Evolutionary conservation across 2,888 invertebrate species (phyloP).

Genomic region (Rambutsinella grinnellia): DNA sequence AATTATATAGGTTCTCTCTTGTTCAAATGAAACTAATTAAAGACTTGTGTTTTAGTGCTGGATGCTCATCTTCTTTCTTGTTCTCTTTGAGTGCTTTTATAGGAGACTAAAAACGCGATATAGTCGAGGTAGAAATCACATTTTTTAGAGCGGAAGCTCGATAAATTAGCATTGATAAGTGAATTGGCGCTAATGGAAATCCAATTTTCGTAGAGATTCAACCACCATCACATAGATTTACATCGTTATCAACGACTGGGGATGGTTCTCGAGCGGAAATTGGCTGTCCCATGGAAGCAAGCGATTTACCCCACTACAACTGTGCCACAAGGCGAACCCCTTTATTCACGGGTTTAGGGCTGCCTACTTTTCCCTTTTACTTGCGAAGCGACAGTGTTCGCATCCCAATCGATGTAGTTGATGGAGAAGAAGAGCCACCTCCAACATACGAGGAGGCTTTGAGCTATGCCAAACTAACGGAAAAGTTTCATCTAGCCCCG

Average conservation of each 20-base stretch:
- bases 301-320: background rate
- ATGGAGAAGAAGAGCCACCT: slow-evolving; percentile 39
- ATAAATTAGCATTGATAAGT: too few species aligned
- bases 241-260: background rate
- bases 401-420: slow-evolving; percentile 14
- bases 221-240: slow-evolving; percentile 3
- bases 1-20: background rate
- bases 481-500: slow-evolving; percentile 25
- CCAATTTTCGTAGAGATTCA: slow-evolving; percentile 16
- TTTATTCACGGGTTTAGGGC: background rate
- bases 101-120: slow-evolving; percentile 36
- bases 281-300: background rate
- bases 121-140: slow-evolving; percentile 21
- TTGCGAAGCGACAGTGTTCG: slow-evolving; percentile 20
- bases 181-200: background rate
- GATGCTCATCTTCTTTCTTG: slow-evolving; percentile 31
- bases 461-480: slow-evolving; percentile 29
- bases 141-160: background rate
- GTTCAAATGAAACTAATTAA: slow-evolving; percentile 9
- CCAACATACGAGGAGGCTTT: slow-evolving; percentile 47
- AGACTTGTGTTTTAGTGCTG: slow-evolving; percentile 35
- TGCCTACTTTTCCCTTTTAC: slow-evolving; percentile 17
- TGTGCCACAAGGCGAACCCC: background rate
- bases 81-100: slow-evolving; percentile 51
- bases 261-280: background rate